phyloP scores from a whole-genome alignment of 1,140 invertebrate genomes.

The Calliphora vicina region DNA sequence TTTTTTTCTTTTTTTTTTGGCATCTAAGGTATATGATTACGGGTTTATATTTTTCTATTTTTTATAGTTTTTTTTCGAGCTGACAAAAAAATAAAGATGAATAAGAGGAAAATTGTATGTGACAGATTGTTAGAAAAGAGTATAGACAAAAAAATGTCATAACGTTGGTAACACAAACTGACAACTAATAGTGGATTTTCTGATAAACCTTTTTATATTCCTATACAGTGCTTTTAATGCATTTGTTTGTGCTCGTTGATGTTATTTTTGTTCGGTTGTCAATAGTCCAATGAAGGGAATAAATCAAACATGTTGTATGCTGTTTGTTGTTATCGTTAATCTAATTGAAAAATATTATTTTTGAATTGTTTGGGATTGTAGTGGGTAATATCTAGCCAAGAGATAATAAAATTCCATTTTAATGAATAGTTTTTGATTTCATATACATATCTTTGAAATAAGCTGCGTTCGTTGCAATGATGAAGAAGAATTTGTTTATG shows the following conservation, averaged over 20 bases:
- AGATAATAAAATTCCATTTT: too few species aligned
- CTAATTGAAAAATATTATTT: constrained; percentile 5
- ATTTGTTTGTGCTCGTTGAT: background rate
- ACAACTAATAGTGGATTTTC: constrained; percentile 4
- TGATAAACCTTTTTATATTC: background rate
- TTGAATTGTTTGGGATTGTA: background rate
- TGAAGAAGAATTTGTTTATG: too few species aligned
- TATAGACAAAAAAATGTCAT: background rate
- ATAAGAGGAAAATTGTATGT: background rate
- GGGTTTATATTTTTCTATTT: background rate
- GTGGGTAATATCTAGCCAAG: background rate
- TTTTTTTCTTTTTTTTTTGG: background rate
- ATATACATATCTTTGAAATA: too few species aligned
- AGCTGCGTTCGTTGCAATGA: too few species aligned
- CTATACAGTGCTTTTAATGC: background rate
- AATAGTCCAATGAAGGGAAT: background rate
- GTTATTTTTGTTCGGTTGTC: background rate
- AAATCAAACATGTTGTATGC: background rate
- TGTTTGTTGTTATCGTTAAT: background rate
- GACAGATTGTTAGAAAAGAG: background rate
- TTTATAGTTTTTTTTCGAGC: too few species aligned
- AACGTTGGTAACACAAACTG: background rate
- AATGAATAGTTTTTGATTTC: too few species aligned
- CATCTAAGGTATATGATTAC: background rate
- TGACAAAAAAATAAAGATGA: background rate